Percentiles rank a stretch among this genome's conserved stretches.
Conservation (phyloP, 1,140 invertebrate species). For the Arctopsyche grandis region DNA sequence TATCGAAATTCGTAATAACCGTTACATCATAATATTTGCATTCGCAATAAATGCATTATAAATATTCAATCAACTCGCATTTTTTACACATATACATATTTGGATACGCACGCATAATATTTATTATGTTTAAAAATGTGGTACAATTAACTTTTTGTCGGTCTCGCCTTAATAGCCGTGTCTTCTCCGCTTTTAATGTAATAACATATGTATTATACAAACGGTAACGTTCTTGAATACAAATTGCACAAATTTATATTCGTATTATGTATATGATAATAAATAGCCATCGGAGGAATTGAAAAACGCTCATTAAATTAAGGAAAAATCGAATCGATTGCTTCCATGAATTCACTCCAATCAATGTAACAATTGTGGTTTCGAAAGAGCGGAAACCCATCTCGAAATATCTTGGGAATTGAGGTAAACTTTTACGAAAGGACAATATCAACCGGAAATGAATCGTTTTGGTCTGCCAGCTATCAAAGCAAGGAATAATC, state of each 20-base stretch:
- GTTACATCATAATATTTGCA: slow-evolving; percentile 15
- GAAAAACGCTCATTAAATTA: background rate
- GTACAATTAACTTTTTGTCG: slow-evolving; percentile 2
- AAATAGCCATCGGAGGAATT: background rate
- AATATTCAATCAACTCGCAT: slow-evolving; percentile 2
- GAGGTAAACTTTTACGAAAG: background rate
- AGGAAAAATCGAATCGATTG: background rate
- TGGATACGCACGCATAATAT: background rate
- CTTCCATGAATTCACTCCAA: background rate
- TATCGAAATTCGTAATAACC: slow-evolving; percentile 17
- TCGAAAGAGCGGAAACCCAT: slow-evolving; percentile 7
- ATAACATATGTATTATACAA: background rate
- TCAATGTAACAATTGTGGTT: slow-evolving; percentile 2
- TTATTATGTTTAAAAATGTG: background rate
- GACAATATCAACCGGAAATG: slow-evolving; percentile 6
- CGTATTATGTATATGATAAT: no score
- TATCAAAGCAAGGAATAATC: background rate
- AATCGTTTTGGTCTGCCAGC: background rate
- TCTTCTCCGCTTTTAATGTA: background rate
- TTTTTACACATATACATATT: background rate
- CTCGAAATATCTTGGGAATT: background rate
- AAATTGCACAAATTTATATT: slow-evolving; percentile 3
- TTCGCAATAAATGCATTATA: slow-evolving; percentile 26
- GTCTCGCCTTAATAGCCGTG: background rate
- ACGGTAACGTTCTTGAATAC: slow-evolving; percentile 3